Evolutionary conservation across 2,797 vertebrate species (phyloP).

Genomic region (Emydoidea blandingii): DNA sequence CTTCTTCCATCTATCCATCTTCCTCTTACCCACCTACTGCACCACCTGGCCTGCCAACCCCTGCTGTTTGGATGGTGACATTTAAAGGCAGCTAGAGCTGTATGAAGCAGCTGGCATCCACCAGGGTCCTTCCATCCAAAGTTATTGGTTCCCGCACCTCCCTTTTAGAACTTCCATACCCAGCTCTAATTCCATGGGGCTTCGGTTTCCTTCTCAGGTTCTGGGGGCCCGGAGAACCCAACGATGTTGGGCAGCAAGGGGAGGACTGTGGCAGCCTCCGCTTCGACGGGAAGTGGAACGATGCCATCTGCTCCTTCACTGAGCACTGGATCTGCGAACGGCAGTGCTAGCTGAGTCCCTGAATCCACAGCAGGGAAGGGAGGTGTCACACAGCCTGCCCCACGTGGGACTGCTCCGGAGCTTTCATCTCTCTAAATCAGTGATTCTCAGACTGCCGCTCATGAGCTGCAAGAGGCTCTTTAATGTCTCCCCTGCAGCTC

Average conservation of each 20-base stretch:
- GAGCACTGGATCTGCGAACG: background rate
- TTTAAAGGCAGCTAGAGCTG: too few species aligned
- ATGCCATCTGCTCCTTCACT: background rate
- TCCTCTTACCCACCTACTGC: too few species aligned
- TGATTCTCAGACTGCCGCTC: background rate
- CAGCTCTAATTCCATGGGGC: background rate
- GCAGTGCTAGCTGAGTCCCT: background rate
- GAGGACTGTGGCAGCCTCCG: background rate
- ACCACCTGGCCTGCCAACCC: too few species aligned
- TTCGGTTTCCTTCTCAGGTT: background rate
- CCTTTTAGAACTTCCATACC: background rate
- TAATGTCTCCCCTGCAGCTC: too few species aligned
- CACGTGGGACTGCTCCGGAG: background rate
- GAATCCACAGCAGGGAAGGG: background rate
- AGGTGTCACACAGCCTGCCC: background rate
- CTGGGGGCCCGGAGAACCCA: background rate
- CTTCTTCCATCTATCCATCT: too few species aligned
- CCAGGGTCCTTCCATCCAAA: background rate
- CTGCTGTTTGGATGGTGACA: too few species aligned
- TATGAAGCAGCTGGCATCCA: too few species aligned
- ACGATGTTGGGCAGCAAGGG: background rate
- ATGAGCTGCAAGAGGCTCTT: too few species aligned
- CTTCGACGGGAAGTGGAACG: background rate
- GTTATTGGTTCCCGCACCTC: background rate
- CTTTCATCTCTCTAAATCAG: rapidly evolving